A percentile compares a stretch with the other conserved stretches of the same genome.
Evolutionary conservation across 2,797 vertebrate species (phyloP).

Genomic region (Aulostomus chinensis): DNA sequence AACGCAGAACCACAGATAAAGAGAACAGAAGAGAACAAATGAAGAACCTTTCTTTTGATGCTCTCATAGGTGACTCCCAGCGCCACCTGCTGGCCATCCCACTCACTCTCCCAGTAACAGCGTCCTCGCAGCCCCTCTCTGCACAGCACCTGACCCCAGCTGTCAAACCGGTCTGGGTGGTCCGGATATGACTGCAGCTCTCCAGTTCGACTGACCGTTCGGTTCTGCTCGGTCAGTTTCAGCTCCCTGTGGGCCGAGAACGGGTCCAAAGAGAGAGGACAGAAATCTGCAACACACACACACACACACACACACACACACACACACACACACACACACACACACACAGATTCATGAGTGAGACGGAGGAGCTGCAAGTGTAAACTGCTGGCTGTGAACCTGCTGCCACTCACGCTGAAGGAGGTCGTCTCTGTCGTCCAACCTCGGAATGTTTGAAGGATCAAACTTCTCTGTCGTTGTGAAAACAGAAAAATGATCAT

Average conservation of each 20-base stretch:
- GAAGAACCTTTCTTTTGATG: conserved; percentile 25
- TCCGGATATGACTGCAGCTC: background rate
- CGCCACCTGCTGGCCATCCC: conserved; percentile 16
- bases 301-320: too few species aligned
- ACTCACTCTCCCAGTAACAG: conserved; percentile 33
- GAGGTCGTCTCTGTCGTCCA: conserved; percentile 14
- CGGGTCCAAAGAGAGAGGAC: conserved; percentile 24
- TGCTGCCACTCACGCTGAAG: conserved; percentile 20
- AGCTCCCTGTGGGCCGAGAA: conserved; percentile 31
- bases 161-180: conserved; percentile 41
- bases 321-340: too few species aligned
- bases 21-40: background rate
- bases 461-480: background rate
- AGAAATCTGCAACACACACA: conserved; percentile 10
- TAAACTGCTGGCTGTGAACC: background rate
- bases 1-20: background rate
- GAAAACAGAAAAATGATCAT: too few species aligned
- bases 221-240: conserved; percentile 14
- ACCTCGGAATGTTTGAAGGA: background rate
- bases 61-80: conserved; percentile 27
- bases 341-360: background rate
- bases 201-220: conserved; percentile 1
- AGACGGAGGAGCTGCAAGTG: background rate
- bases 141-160: conserved; percentile 33
- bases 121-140: conserved; percentile 10